Conservation (phyloP, 2,113 vertebrate species). For the Manacus vitellinus region DNA sequence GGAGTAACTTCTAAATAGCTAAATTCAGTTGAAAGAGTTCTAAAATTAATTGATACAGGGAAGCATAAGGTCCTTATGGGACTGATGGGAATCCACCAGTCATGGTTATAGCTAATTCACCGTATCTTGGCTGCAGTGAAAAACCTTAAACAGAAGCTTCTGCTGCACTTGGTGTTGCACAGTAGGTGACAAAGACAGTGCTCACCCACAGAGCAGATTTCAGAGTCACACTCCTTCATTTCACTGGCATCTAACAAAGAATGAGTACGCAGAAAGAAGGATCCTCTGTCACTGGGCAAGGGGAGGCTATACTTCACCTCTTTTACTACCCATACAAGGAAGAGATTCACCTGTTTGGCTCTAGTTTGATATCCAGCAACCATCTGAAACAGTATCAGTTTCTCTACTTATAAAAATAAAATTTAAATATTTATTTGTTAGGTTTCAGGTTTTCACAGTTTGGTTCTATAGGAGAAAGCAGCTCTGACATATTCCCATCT, state of each 20-base stretch:
- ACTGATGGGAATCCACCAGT: background rate
- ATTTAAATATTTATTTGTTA: background rate
- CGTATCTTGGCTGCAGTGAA: background rate
- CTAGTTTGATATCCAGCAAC: background rate
- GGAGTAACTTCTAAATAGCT: background rate
- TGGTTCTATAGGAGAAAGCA: background rate
- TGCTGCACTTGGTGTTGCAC: background rate
- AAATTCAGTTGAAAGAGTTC: background rate
- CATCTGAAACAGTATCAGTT: background rate
- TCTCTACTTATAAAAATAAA: background rate
- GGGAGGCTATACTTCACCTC: background rate
- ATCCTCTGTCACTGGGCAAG: background rate
- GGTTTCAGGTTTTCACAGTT: background rate
- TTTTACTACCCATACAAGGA: background rate
- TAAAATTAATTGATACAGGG: background rate
- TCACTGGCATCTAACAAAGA: background rate
- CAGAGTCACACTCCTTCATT: background rate
- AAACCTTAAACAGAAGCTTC: background rate
- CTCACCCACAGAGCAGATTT: background rate
- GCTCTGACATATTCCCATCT: background rate
- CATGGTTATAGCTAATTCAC: background rate
- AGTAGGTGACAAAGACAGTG: background rate
- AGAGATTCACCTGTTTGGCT: background rate
- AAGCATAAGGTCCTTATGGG: background rate
- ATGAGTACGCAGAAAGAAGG: background rate